Percentiles rank a stretch among this genome's conserved stretches.
Evolutionary conservation across 2,797 vertebrate species (phyloP).

Genomic region (Prionace glauca): DNA sequence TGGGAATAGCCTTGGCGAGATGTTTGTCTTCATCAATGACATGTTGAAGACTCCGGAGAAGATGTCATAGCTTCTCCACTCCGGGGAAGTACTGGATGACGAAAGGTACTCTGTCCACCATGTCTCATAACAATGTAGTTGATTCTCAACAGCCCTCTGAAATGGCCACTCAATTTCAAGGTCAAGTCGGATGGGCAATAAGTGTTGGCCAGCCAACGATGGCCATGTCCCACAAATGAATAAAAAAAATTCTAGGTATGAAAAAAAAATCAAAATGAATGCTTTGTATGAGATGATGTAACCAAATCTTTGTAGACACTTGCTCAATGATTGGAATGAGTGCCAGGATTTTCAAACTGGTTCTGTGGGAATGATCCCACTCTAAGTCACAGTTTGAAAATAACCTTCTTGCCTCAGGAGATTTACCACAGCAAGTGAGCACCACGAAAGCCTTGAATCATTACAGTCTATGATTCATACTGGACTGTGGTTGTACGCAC

Average conservation of each 20-base stretch:
- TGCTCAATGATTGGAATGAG: background rate
- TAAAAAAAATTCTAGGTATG: background rate
- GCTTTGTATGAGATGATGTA: background rate
- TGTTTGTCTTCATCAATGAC: no score
- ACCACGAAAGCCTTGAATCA: background rate
- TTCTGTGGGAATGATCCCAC: background rate
- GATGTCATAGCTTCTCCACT: no score
- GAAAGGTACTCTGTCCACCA: no score
- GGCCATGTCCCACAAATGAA: no score
- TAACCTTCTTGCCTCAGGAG: background rate
- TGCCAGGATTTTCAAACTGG: background rate
- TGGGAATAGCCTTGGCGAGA: no score
- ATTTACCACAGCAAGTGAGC: background rate
- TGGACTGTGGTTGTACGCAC: background rate
- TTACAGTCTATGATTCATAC: background rate
- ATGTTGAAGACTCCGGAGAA: no score
- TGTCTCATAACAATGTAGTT: no score
- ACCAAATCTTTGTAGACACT: background rate
- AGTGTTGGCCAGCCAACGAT: no score
- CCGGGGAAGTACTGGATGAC: no score
- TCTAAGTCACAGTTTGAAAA: background rate
- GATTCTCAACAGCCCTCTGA: no score
- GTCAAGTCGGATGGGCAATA: no score
- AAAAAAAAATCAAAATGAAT: background rate
- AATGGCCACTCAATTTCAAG: no score